A percentile compares a stretch with the other conserved stretches of the same genome.
Conservation (phyloP, 2,797 vertebrate genomes). For the Pipistrellus pygmaeus region DNA sequence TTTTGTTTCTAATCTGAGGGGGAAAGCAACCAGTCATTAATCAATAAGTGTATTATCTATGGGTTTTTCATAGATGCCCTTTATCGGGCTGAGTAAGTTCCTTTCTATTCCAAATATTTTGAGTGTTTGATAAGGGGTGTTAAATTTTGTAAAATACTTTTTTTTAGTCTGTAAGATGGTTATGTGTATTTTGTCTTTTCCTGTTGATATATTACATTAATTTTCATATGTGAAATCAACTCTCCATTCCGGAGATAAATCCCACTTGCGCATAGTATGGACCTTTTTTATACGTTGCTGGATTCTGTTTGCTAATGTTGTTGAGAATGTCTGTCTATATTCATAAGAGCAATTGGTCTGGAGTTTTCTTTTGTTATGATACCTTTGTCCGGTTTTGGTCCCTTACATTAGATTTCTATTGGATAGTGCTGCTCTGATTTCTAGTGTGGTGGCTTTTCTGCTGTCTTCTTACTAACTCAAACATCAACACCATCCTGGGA, state of each 20-base stretch:
- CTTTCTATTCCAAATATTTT: background rate
- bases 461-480: background rate
- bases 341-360: background rate
- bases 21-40: background rate
- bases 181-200: background rate
- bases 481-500: background rate
- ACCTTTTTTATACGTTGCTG: constrained; percentile 30
- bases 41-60: background rate
- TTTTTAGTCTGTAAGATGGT: constrained; percentile 12
- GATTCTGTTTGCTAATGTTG: constrained; percentile 41
- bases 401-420: background rate
- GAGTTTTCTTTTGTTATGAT: background rate
- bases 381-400: background rate
- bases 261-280: background rate
- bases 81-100: constrained; percentile 13
- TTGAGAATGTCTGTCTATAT: constrained; percentile 12
- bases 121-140: background rate
- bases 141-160: constrained; percentile 24
- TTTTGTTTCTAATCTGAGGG: background rate
- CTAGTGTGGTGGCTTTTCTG: background rate
- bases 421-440: background rate
- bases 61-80: background rate
- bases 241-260: constrained; percentile 45
- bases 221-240: constrained; percentile 35
- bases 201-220: background rate